These are phyloP conservation scores for Drosophila seguyi DNA, from an alignment of 1,140 invertebrate species.

Conservation along the genomic window DNA sequence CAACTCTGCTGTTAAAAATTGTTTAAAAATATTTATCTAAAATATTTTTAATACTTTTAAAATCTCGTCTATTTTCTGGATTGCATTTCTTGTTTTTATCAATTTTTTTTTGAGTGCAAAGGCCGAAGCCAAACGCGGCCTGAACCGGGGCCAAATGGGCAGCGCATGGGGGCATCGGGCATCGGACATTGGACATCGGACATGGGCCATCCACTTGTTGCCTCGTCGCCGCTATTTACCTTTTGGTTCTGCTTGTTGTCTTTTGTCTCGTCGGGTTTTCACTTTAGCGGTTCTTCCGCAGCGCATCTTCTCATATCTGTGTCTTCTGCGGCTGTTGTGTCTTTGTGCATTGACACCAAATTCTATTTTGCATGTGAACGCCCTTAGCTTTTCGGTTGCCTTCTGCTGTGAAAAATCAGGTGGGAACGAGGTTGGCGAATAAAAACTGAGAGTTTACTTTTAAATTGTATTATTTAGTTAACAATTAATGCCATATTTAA, in stretches of 20 bases:
- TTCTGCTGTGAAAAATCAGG: background rate
- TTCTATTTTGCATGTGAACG: conserved; percentile 49
- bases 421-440: background rate
- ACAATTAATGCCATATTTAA: too few species aligned
- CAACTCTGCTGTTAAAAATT: too few species aligned
- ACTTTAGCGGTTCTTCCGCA: conserved; percentile 50
- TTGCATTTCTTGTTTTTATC: background rate
- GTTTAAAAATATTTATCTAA: too few species aligned
- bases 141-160: conserved; percentile 36
- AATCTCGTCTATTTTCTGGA: background rate
- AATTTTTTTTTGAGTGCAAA: conserved; percentile 29
- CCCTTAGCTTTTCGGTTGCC: conserved; percentile 23
- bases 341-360: conserved; percentile 53
- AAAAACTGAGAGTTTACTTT: background rate
- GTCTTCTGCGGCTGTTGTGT: conserved; percentile 19
- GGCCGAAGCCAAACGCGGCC: conserved; percentile 31
- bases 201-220: conserved; percentile 75
- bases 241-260: conserved; percentile 69
- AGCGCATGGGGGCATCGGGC: conserved; percentile 41
- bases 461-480: background rate
- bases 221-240: conserved; percentile 77
- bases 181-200: conserved; percentile 57
- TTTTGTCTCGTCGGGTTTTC: conserved; percentile 61
- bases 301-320: conserved; percentile 7
- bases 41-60: background rate